phyloP scores from a whole-genome alignment of 30 jellyfish, hydroid and myxozoan genomes.

The Rhopilema esculentum region DNA sequence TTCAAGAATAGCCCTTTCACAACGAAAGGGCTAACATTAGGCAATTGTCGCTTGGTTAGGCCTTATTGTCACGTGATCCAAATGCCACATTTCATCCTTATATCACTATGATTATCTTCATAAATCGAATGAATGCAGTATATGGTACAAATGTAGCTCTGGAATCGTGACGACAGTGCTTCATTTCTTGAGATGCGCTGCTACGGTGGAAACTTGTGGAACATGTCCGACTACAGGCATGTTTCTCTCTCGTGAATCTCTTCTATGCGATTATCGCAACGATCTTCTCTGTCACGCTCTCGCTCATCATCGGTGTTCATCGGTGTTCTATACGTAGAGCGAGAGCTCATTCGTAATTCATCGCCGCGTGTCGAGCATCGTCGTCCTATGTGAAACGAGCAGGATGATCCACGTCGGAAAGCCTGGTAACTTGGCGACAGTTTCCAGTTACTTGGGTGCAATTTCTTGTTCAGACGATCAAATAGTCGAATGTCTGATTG shows the following conservation, averaged over 20 bases:
- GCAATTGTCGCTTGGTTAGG: background rate
- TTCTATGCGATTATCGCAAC: slow-evolving; percentile 25
- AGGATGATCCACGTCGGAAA: slow-evolving; percentile 95
- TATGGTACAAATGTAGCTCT: background rate
- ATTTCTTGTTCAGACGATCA: slow-evolving; percentile 37
- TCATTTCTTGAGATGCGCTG: background rate
- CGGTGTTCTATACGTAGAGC: slow-evolving; percentile 81
- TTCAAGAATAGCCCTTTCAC: background rate
- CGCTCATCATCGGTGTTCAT: slow-evolving; percentile 84
- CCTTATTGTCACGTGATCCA: background rate
- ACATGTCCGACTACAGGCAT: slow-evolving; percentile 42
- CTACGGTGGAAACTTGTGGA: background rate
- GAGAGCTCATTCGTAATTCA: slow-evolving; percentile 80
- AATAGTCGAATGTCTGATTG: slow-evolving; percentile 39
- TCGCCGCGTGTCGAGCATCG: slow-evolving; percentile 91
- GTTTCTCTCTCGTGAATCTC: slow-evolving; percentile 70
- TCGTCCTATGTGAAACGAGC: slow-evolving; percentile 84
- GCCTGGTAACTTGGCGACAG: slow-evolving; percentile 69
- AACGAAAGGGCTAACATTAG: background rate
- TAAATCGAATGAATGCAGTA: no score
- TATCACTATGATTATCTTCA: no score
- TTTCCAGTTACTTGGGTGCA: slow-evolving; percentile 59
- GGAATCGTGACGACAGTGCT: background rate
- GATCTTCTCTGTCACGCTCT: slow-evolving; percentile 68
- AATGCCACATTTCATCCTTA: background rate